A percentile compares a stretch with the other conserved stretches of the same genome.
Conservation (phyloP, 2,113 vertebrate species). For the Isichthys henryi region DNA sequence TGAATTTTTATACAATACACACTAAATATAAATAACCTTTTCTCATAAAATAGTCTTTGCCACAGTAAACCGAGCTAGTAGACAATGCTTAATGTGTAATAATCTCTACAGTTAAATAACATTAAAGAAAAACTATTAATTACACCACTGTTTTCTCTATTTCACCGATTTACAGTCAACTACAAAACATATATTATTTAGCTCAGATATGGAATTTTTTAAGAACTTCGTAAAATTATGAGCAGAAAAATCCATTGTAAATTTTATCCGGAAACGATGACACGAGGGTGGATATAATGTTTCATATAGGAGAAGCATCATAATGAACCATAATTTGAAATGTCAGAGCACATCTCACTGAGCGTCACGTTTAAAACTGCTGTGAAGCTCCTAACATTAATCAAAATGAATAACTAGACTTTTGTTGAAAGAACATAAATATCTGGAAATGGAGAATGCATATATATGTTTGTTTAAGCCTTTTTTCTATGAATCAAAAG, state of each 20-base stretch:
- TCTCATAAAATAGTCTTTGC: neutral
- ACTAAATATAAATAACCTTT: neutral
- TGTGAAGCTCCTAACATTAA: neutral
- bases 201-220: neutral
- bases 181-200: neutral
- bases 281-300: neutral
- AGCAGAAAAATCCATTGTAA: neutral
- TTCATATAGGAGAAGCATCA: neutral
- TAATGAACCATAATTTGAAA: neutral
- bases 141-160: neutral
- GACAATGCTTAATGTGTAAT: neutral
- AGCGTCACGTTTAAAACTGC: neutral
- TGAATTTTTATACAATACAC: neutral
- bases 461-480: neutral
- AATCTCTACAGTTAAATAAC: neutral
- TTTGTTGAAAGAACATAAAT: neutral
- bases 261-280: neutral
- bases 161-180: neutral
- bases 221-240: neutral
- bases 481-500: neutral
- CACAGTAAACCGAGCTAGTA: neutral
- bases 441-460: neutral
- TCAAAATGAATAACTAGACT: neutral
- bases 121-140: neutral
- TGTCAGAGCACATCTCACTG: neutral